Percentiles rank a stretch among this genome's conserved stretches.
Conservation (phyloP, 2,888 invertebrate genomes). For the Oscheius sp. region DNA sequence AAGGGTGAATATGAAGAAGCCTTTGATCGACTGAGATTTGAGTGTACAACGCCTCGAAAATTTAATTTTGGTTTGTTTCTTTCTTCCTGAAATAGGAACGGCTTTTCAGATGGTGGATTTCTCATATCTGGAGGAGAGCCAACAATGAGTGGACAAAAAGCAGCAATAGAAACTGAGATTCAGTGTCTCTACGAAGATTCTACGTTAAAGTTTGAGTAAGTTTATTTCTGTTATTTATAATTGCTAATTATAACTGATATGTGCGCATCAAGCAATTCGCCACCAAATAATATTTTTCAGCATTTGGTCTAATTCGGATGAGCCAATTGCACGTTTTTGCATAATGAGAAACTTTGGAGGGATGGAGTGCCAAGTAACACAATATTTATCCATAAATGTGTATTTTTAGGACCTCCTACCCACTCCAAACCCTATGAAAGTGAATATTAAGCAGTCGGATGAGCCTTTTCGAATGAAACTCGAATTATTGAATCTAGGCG, state of each 20-base stretch:
- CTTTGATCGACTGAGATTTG: constrained; percentile 53
- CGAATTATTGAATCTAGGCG: constrained; percentile 49
- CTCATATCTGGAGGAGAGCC: constrained; percentile 59
- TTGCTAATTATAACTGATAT: no score
- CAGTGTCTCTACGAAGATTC: constrained; percentile 64
- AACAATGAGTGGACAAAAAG: constrained; percentile 37
- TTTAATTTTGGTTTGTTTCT: constrained; percentile 45
- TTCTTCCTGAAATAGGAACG: background rate
- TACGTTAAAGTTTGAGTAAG: constrained; percentile 59
- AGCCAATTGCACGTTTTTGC: constrained; percentile 53
- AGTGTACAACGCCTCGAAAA: constrained; percentile 50
- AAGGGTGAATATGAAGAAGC: constrained; percentile 51
- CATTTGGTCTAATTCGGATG: constrained; percentile 61
- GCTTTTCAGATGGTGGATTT: constrained; percentile 54
- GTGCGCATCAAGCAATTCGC: no score
- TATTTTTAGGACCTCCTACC: constrained; percentile 25
- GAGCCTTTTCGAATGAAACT: constrained; percentile 56
- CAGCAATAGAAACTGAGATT: constrained; percentile 60
- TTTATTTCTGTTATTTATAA: background rate
- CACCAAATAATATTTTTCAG: constrained; percentile 45
- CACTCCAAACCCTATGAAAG: constrained; percentile 38
- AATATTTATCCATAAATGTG: background rate
- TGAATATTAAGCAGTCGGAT: constrained; percentile 50
- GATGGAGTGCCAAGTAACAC: constrained; percentile 48
- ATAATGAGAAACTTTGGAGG: constrained; percentile 32